Base-by-base conservation (phyloP, 2,888 invertebrate genomes). In the Leistus spinibarbis region DNA sequence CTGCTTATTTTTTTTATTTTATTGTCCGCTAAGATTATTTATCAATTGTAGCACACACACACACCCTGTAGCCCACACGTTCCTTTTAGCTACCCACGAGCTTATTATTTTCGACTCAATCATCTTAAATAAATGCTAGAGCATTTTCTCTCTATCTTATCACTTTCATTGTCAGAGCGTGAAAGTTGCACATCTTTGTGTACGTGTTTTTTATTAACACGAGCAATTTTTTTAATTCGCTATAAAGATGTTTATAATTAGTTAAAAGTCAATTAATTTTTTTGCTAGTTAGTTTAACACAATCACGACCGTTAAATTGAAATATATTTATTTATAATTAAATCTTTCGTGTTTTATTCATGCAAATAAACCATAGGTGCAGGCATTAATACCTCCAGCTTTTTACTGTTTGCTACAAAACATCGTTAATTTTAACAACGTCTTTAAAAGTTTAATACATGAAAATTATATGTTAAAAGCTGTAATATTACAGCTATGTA, bases 111-210 rank as follows among this genome's bases (percentile, higher is more conserved):
- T 40, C 10, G 13, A 10, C 13, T 40, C 4, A 40, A 40, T 40
- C 40, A 5, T 40, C 13, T 40, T 13, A 7, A 40, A 40, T 40
- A 7, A 40, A 40, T 40, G 40, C 7, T 40, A 40, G 7, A 40
- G 7, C 40, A 40, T 40, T 40, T 40, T 40, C 40, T 2, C 7
- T 5, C 40, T 10, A 40, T 40, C 13, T 40, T 10, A 69, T 23
- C 54, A 71, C 71, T 71, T 71, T 71, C 71, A 63, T 71, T 71
- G 64, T 53, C 53, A 54, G 63, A 71, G 22, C 69, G 69, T 64
- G 71, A 71, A 71, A 71, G 71, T 63, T 71, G 64, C 17, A 3
- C 10, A 22, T 17, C 20, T 40, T 40, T 40, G 40, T 40, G 40
- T 40, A 40, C 40, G 9, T 27, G 7, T 40, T 40, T 40, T 40